phyloP scores from a whole-genome alignment of 1,140 invertebrate genomes.

The Mizuhopecten yessoensis region DNA sequence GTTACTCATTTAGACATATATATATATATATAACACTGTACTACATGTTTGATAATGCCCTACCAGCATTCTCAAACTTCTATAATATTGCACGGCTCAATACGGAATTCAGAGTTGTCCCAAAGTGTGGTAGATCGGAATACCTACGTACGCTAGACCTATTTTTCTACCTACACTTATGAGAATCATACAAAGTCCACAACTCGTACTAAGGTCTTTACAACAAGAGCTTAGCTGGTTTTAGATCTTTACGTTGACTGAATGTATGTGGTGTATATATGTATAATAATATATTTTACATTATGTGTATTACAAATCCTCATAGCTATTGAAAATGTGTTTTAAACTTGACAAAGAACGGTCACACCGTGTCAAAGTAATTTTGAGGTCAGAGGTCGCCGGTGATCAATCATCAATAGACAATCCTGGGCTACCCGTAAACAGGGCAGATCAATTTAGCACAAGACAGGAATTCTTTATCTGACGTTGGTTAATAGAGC shows the following conservation, averaged over 20 bases:
- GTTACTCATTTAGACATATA: background rate
- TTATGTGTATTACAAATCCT: background rate
- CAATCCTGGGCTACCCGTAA: background rate
- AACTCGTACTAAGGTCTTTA: background rate
- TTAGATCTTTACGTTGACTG: background rate
- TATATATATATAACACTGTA: too few relatives aligned
- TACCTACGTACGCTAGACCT: background rate
- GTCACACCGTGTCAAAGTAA: background rate
- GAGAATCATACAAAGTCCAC: background rate
- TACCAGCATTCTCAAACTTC: background rate
- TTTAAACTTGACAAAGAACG: background rate
- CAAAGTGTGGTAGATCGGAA: background rate
- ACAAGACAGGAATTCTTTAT: background rate
- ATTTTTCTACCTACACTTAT: too few relatives aligned
- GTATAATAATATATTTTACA: too few relatives aligned
- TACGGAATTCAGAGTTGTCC: background rate
- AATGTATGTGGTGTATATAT: background rate
- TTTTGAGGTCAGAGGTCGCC: background rate
- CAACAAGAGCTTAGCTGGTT: background rate
- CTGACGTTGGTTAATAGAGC: background rate
- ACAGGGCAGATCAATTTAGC: background rate
- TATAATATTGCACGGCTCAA: background rate
- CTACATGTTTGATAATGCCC: background rate
- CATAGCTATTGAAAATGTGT: background rate
- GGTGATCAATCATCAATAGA: background rate